Conservation (phyloP, 2,888 invertebrate species). For the Megastigmus dorsalis region DNA sequence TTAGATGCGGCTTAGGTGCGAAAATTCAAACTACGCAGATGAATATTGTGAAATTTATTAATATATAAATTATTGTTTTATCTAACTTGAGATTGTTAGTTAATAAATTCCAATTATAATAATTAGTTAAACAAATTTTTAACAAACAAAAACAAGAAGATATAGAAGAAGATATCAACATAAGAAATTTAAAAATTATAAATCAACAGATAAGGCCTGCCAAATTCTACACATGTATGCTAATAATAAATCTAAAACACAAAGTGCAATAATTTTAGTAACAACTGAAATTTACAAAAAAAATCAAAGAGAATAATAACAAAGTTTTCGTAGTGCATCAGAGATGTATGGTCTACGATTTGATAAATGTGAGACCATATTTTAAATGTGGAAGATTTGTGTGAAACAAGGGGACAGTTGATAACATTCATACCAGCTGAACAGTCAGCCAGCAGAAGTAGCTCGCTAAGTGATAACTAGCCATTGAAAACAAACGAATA, state of each 20-base stretch:
- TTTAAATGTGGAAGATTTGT: conserved; percentile 8
- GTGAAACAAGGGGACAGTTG: not conserved
- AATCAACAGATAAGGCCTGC: not conserved
- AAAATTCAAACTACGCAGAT: no score
- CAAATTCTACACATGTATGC: not conserved
- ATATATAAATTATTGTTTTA: no score
- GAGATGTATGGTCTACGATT: not conserved
- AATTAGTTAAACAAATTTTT: no score
- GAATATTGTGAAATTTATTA: no score
- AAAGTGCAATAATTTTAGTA: not conserved
- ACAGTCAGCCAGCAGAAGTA: not conserved
- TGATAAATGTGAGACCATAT: not conserved
- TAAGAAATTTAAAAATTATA: not conserved
- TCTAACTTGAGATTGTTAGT: no score
- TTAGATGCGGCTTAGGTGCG: no score
- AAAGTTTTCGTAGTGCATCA: not conserved
- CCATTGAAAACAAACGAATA: not conserved
- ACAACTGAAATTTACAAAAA: not conserved
- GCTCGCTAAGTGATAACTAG: not conserved
- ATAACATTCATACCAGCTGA: not conserved
- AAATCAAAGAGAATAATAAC: not conserved
- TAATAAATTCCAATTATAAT: no score
- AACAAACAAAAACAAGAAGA: not conserved
- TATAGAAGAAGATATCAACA: conserved; percentile 4
- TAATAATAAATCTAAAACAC: not conserved